These are phyloP conservation scores for Hedychridium roseum DNA, from an alignment of 2,888 invertebrate genomes.

Conservation along the genomic window DNA sequence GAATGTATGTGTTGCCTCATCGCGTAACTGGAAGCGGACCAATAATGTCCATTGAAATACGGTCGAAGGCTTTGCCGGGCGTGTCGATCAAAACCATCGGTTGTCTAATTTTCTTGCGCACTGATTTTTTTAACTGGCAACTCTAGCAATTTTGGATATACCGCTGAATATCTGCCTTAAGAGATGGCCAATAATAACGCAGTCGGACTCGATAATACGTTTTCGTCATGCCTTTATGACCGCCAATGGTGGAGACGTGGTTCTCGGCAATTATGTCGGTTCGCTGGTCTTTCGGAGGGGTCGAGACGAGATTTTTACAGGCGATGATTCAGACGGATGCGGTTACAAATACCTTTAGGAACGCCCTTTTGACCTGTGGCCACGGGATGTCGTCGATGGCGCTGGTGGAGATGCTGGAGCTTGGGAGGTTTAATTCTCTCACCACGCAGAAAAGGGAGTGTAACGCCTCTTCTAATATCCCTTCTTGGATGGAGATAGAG, in stretches of 20 bases:
- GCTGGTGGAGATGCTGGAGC: too few relatives aligned
- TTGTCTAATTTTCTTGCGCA: not conserved
- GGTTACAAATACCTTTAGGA: too few relatives aligned
- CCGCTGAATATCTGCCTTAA: not conserved
- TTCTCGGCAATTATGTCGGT: not conserved
- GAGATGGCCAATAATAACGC: not conserved
- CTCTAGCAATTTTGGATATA: not conserved
- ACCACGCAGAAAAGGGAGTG: too few relatives aligned
- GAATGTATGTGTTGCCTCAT: slow-evolving; percentile 2
- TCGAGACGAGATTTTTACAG: too few relatives aligned
- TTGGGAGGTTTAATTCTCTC: too few relatives aligned
- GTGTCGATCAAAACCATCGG: slow-evolving; percentile 14
- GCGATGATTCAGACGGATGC: too few relatives aligned
- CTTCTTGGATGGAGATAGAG: too few relatives aligned
- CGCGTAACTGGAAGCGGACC: slow-evolving; percentile 6
- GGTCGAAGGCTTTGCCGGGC: slow-evolving; percentile 8
- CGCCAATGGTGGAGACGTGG: not conserved
- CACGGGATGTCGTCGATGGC: too few relatives aligned
- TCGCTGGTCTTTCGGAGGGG: not conserved
- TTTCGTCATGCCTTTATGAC: slow-evolving; percentile 6
- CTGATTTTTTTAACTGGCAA: slow-evolving; percentile 9
- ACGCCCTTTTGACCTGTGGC: not conserved
- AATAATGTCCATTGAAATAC: slow-evolving; percentile 13
- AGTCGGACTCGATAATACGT: not conserved
- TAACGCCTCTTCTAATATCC: too few relatives aligned